phyloP scores from a whole-genome alignment of 2,113 vertebrate genomes.

The Toxostoma redivivum region DNA sequence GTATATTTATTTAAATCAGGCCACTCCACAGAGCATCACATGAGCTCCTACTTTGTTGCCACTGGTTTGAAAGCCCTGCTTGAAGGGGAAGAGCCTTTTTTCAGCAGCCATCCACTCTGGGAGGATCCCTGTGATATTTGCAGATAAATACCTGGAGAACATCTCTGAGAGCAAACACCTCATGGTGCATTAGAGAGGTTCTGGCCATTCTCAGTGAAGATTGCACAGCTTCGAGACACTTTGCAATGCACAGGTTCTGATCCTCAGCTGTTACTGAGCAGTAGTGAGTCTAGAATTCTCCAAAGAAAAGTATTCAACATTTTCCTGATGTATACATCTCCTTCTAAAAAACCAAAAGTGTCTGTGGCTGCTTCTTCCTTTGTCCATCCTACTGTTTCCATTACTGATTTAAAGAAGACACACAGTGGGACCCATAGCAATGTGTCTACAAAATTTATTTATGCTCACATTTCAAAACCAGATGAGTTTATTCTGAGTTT shows the following conservation, averaged over 20 bases:
- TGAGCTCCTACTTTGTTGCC: neutral
- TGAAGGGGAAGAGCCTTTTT: neutral
- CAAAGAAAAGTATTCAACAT: neutral
- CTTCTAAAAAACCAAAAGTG: neutral
- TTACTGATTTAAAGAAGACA: neutral
- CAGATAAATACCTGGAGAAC: neutral
- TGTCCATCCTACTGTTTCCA: neutral
- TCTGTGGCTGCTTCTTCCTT: neutral
- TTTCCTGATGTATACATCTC: neutral
- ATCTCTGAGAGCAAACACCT: rapidly evolving
- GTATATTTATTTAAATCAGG: neutral
- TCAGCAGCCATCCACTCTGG: neutral
- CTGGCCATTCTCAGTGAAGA: neutral
- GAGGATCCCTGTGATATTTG: neutral
- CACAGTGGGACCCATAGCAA: neutral
- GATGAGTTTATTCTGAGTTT: neutral
- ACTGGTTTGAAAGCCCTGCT: neutral
- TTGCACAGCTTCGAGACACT: neutral
- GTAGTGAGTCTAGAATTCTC: neutral
- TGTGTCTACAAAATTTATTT: neutral
- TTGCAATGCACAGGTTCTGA: neutral
- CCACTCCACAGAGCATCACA: neutral
- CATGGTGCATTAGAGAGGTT: neutral
- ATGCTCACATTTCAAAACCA: neutral
- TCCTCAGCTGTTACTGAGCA: neutral